Conservation (phyloP, 2,797 vertebrate species). For the Esox lucius region DNA sequence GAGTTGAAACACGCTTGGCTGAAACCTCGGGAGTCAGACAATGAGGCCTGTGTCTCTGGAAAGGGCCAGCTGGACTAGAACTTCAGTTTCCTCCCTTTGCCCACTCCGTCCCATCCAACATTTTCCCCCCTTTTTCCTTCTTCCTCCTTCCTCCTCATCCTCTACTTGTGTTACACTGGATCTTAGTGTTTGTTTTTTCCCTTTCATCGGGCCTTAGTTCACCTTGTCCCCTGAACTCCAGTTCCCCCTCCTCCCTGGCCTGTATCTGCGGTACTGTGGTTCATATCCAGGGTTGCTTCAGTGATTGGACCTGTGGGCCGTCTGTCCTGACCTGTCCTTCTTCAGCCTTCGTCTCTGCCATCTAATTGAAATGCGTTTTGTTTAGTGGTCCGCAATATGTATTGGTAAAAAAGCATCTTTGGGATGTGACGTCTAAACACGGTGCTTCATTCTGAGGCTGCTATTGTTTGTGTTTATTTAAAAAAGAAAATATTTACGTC, state of each 20-base stretch:
- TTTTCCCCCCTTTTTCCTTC: constrained; percentile 16
- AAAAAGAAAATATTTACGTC: no score
- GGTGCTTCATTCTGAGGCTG: no score
- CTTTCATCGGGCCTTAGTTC: constrained; percentile 22
- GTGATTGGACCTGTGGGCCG: constrained; percentile 28
- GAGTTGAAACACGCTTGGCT: constrained; percentile 49
- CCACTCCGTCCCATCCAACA: constrained; percentile 3
- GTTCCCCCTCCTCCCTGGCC: constrained; percentile 13
- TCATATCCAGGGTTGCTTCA: constrained; percentile 34
- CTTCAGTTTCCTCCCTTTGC: constrained; percentile 42
- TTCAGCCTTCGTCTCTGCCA: constrained; percentile 13
- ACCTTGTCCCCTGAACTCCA: constrained; percentile 32
- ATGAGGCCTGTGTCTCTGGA: constrained; percentile 58
- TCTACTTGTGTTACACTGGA: constrained; percentile 3
- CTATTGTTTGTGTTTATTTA: no score
- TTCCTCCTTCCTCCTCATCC: constrained; percentile 7
- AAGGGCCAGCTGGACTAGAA: constrained; percentile 59
- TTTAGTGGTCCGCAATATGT: no score
- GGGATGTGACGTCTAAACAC: no score
- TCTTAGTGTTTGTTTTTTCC: background rate
- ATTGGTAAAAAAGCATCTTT: no score
- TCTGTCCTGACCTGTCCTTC: constrained; percentile 4
- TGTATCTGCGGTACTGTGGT: constrained; percentile 24
- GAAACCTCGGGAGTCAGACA: constrained; percentile 47
- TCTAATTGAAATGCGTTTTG: no score